phyloP scores from a whole-genome alignment of 2,888 invertebrate species.

The Eupithecia subfuscata region DNA sequence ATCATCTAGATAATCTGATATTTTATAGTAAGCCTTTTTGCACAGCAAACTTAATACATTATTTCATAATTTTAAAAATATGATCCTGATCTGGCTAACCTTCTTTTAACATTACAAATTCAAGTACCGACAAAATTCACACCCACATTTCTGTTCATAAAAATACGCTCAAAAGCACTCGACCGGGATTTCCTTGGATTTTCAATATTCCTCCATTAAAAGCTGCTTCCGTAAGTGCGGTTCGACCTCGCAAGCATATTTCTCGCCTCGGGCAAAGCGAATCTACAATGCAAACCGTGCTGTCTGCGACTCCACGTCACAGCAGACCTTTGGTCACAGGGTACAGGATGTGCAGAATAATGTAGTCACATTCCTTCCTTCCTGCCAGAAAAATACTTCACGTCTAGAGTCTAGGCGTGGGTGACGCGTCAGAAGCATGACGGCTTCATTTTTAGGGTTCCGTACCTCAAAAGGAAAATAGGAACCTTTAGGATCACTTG shows the following conservation, averaged over 20 bases:
- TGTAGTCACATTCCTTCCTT: too few relatives aligned
- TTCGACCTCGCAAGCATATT: slow-evolving; percentile 32
- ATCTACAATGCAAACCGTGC: slow-evolving; percentile 41
- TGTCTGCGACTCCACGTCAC: slow-evolving; percentile 32
- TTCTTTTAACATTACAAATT: not conserved
- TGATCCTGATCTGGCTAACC: not conserved
- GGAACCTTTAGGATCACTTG: too few relatives aligned
- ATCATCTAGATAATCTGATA: too few relatives aligned
- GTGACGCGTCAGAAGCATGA: too few relatives aligned
- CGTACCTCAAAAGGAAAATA: too few relatives aligned
- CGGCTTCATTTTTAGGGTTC: too few relatives aligned
- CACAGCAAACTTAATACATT: too few relatives aligned
- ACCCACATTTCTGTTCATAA: slow-evolving; percentile 15
- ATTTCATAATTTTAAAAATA: too few relatives aligned
- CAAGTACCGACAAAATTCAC: slow-evolving; percentile 5
- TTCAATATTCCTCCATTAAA: slow-evolving; percentile 34
- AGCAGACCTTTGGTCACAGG: slow-evolving; percentile 16
- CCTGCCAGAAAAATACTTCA: too few relatives aligned
- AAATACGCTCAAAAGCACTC: slow-evolving; percentile 26
- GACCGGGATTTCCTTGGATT: slow-evolving; percentile 33
- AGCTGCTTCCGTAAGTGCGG: slow-evolving; percentile 25
- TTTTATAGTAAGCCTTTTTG: too few relatives aligned
- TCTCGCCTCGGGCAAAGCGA: slow-evolving; percentile 26
- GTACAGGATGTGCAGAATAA: not conserved
- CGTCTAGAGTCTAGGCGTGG: too few relatives aligned